Evolutionary conservation across 2,113 vertebrate species (phyloP), one percentile per base, ranked within the genome.

Genomic region (Brachypteracias leptosomus): DNA sequence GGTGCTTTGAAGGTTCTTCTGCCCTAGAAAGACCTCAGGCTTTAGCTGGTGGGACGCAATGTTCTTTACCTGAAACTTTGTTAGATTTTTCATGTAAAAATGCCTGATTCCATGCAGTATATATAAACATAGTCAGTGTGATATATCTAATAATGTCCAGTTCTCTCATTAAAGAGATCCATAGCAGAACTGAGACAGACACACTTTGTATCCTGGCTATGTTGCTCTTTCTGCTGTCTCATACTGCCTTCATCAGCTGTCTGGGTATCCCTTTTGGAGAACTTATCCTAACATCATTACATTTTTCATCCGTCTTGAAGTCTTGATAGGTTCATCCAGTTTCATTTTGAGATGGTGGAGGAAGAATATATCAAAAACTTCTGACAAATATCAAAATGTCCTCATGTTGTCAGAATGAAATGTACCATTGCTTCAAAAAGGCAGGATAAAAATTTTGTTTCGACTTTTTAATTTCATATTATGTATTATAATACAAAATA

Each of bases 401-500:
- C 85, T 94, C 35, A 3, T 84, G 72, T 75, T 95, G 90, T 92
- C 88, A 95, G 68, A 83, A 86, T 77, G 83, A 92, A 93, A 94
- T 77, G 59, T 92, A 77, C 85, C 2, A 0, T 52, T 6, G 20
- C 79, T 94, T 88, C 82, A 88, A 92, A 93, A 88, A n/a, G 40
- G 16, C 52, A 77, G 72, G 63, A 77, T 94, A 63, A 90, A 93
- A 94, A 70, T 70, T 72, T 87, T 63, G 62, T 74, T 95, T 93
- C 67, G 83, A 90, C 79, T 92, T 93, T 93, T 93, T 55, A 92
- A 90, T 93, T 94, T 93, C 33, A 33, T 85, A 63, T 83, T 92
- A 76, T 77, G 33, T 84, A 81, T 92, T 86, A 77, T 59, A 92
- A 92, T 84, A 40, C 55, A 84, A 94, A 94, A 88, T 28, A 86